Evolutionary conservation across 2,888 invertebrate species (phyloP).

Genomic region (Cistogaster globosa): DNA sequence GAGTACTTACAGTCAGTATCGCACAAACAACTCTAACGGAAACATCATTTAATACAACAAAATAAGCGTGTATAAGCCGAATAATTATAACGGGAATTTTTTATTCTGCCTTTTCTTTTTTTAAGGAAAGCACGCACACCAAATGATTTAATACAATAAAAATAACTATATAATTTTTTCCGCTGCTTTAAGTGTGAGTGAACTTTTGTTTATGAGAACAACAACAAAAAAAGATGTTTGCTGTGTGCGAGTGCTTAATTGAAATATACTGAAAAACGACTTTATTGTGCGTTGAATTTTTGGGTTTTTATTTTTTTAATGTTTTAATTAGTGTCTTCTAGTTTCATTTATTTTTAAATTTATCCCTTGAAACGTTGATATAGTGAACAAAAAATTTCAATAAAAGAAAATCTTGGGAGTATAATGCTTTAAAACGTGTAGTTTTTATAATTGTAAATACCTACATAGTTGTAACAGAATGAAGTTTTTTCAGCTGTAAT

Average conservation of each 20-base stretch:
- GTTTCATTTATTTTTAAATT: too few relatives aligned
- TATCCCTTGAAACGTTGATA: too few relatives aligned
- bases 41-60: constrained; percentile 74
- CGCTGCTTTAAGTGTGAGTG: constrained; percentile 62
- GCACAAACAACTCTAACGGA: constrained; percentile 81
- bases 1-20: constrained; percentile 77
- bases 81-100: constrained; percentile 44
- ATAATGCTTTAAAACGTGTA: too few relatives aligned
- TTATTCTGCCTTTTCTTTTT: constrained; percentile 32
- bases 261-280: not conserved
- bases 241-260: not conserved
- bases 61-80: not conserved
- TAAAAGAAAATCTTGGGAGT: too few relatives aligned
- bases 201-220: constrained; percentile 50
- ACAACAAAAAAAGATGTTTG: constrained; percentile 5
- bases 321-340: too few relatives aligned
- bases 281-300: not conserved
- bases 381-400: too few relatives aligned
- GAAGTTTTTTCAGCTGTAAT: too few relatives aligned
- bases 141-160: not conserved
- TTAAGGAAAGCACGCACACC: constrained; percentile 29
- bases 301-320: not conserved
- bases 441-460: too few relatives aligned
- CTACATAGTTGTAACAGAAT: too few relatives aligned
- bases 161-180: constrained; percentile 32